Evolutionary conservation across 2,888 invertebrate genomes (phyloP).

Genomic region (Omphaloscelis lunosa): DNA sequence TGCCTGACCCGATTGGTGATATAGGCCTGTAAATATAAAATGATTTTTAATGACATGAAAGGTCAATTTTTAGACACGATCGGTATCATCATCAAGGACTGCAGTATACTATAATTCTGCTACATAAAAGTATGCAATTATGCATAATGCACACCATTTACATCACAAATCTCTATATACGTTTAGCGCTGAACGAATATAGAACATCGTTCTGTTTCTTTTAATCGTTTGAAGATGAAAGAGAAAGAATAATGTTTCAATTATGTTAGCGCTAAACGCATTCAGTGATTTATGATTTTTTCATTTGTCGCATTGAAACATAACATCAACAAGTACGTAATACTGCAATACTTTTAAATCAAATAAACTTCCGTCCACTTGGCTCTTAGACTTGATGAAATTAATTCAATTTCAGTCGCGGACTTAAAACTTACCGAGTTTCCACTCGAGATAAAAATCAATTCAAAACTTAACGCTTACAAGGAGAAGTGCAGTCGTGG

Average conservation of each 20-base stretch:
- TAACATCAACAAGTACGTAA: slow-evolving; percentile 9
- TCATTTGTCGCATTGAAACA: not conserved
- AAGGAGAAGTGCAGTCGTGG: slow-evolving; percentile 32
- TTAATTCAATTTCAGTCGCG: slow-evolving; percentile 57
- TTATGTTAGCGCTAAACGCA: not conserved
- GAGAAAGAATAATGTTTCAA: not conserved
- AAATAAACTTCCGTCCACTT: slow-evolving; percentile 27
- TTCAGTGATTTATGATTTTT: not conserved
- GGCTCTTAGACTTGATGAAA: slow-evolving; percentile 42
- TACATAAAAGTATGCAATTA: not conserved
- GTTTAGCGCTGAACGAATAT: not conserved
- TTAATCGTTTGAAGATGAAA: not conserved
- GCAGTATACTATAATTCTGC: not conserved
- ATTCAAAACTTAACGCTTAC: slow-evolving; percentile 62
- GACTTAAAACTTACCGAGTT: slow-evolving; percentile 55
- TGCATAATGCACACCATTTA: not conserved
- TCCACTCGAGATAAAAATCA: slow-evolving; percentile 59
- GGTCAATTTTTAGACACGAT: not conserved
- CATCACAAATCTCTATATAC: not conserved
- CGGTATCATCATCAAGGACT: not conserved
- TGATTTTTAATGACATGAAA: not conserved
- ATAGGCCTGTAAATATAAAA: slow-evolving; percentile 78
- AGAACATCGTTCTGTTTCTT: not conserved
- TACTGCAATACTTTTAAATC: slow-evolving; percentile 41
- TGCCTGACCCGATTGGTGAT: slow-evolving; percentile 86